A percentile compares a stretch with the other conserved stretches of the same genome.
Evolutionary conservation across 2,797 vertebrate genomes (phyloP).

Genomic region (Scarus forsteni): DNA sequence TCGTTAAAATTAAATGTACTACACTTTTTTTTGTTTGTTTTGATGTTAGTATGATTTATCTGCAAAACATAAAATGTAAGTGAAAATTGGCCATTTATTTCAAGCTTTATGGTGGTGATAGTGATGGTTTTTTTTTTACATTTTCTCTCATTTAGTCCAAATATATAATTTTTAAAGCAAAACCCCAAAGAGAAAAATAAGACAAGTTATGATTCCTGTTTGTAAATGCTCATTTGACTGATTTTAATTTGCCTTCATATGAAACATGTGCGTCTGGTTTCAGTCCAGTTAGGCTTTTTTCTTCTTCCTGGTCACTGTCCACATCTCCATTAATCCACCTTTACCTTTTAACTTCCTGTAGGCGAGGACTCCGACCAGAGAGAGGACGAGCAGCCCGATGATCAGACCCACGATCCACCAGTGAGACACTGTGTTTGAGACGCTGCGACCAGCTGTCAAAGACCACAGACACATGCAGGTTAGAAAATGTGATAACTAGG

Average conservation of each 20-base stretch:
- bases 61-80: no score
- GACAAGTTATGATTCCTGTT: background rate
- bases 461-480: slow-evolving; percentile 5
- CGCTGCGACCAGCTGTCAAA: slow-evolving; percentile 21
- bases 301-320: background rate
- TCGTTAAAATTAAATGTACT: no score
- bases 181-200: background rate
- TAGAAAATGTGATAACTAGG: no score
- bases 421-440: background rate
- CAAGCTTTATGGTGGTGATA: no score
- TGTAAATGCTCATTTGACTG: no score
- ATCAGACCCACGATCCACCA: slow-evolving; percentile 77
- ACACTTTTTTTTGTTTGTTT: no score
- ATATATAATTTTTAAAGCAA: no score
- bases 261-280: background rate
- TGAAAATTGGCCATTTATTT: no score
- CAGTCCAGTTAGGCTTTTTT: slow-evolving; percentile 1
- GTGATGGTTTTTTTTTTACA: background rate
- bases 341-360: slow-evolving; percentile 77
- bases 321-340: background rate
- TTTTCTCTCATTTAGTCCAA: background rate
- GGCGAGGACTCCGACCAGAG: slow-evolving; percentile 48
- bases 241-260: no score
- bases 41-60: no score
- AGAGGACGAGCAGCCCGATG: slow-evolving; percentile 43